Evolutionary conservation across 2,888 invertebrate species (phyloP).

Genomic region (Xanthorhoe designata): DNA sequence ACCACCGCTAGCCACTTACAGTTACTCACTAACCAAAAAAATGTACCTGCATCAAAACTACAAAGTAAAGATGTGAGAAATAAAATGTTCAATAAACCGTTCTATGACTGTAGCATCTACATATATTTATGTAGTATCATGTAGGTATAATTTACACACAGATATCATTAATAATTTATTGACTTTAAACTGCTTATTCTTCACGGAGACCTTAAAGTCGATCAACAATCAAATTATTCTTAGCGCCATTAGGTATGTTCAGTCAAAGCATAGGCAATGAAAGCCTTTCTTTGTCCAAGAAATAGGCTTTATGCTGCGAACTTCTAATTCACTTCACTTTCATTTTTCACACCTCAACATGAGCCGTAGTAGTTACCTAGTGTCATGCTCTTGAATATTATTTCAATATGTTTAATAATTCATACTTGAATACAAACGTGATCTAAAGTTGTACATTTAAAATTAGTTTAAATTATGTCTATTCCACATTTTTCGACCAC

Average conservation of each 20-base stretch:
- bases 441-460: no score
- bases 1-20: conserved; percentile 42
- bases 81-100: not conserved
- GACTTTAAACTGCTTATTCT: not conserved
- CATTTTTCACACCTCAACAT: no score
- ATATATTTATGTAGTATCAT: no score
- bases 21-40: conserved; percentile 42
- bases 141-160: no score
- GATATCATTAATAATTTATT: not conserved
- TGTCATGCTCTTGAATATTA: no score
- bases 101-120: no score
- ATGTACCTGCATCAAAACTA: not conserved
- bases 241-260: conserved; percentile 3
- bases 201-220: not conserved
- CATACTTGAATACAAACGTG: no score
- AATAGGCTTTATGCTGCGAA: conserved; percentile 55
- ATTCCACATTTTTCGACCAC: no score
- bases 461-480: no score
- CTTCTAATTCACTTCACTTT: no score
- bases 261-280: conserved; percentile 41
- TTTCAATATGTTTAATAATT: no score
- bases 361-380: no score
- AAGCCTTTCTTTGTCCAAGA: conserved; percentile 51
- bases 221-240: not conserved
- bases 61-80: not conserved